These are phyloP conservation scores for Notechis scutatus DNA, from an alignment of 2,113 vertebrate species.

Conservation along the genomic window DNA sequence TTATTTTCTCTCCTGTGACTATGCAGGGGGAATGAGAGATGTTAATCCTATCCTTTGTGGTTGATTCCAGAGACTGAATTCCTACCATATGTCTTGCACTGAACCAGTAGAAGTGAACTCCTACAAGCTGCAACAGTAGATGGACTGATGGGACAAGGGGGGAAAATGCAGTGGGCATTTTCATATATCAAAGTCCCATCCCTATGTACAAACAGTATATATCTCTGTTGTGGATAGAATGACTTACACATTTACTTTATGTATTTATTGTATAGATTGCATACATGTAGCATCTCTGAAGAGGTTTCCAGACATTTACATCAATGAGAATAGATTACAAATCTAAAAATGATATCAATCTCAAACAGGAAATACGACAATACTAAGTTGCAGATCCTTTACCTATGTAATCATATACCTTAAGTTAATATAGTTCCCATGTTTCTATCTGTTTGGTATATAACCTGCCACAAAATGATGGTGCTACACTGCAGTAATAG, in stretches of 20 bases:
- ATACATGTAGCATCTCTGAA: neutral
- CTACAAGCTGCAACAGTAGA: neutral
- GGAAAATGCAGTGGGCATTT: neutral
- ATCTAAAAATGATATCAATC: neutral
- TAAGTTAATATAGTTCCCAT: neutral
- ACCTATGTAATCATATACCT: neutral
- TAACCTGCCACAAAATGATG: neutral
- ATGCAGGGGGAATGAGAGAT: neutral
- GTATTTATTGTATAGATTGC: neutral
- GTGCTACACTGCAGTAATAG: neutral
- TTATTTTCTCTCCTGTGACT: neutral
- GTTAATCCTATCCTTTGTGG: neutral
- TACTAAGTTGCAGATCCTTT: neutral
- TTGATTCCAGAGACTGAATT: neutral
- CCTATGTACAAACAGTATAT: neutral
- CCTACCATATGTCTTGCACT: neutral
- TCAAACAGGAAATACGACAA: neutral
- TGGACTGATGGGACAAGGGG: neutral
- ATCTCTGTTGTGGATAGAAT: neutral
- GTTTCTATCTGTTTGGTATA: neutral
- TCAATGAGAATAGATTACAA: neutral
- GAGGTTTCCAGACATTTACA: neutral
- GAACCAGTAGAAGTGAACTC: neutral
- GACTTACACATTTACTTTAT: neutral
- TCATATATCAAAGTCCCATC: neutral